Conservation (phyloP, 37 sponge, comb jelly and placozoan genomes). For the Haliclona indistincta region DNA sequence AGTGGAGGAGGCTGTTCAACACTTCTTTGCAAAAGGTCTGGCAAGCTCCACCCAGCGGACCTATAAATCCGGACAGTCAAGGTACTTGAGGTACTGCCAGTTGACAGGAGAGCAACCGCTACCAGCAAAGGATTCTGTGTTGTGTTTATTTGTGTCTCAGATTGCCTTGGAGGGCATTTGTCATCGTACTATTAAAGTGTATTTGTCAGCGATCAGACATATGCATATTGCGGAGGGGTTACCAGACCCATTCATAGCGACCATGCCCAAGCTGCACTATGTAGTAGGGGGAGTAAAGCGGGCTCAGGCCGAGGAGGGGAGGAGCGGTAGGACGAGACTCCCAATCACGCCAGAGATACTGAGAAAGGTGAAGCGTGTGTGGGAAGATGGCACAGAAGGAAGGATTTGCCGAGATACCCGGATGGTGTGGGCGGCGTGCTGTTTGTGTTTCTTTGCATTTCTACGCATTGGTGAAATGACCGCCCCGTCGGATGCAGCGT, state of each 20-base stretch:
- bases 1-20: conserved; percentile 9
- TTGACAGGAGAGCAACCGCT: background rate
- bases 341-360: conserved; percentile 1
- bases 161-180: conserved; percentile 15
- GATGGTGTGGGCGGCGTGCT: too few species aligned
- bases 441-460: too few species aligned
- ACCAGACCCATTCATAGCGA: too few species aligned
- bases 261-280: too few species aligned
- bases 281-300: background rate
- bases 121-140: conserved; percentile 1
- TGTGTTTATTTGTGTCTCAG: conserved; percentile 21
- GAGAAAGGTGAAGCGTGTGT: background rate
- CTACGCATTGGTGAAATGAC: too few species aligned
- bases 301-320: background rate
- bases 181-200: conserved; percentile 35
- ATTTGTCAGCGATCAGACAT: conserved; percentile 44
- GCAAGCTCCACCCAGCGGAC: conserved; percentile 4
- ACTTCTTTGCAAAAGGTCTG: conserved; percentile 25
- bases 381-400: too few species aligned
- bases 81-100: conserved; percentile 4
- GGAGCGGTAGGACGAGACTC: background rate
- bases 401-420: too few species aligned
- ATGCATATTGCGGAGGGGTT: too few species aligned
- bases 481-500: too few species aligned
- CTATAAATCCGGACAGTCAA: conserved; percentile 8